Conservation (phyloP, 2,113 vertebrate species). For the Rhinolophus sinicus region DNA sequence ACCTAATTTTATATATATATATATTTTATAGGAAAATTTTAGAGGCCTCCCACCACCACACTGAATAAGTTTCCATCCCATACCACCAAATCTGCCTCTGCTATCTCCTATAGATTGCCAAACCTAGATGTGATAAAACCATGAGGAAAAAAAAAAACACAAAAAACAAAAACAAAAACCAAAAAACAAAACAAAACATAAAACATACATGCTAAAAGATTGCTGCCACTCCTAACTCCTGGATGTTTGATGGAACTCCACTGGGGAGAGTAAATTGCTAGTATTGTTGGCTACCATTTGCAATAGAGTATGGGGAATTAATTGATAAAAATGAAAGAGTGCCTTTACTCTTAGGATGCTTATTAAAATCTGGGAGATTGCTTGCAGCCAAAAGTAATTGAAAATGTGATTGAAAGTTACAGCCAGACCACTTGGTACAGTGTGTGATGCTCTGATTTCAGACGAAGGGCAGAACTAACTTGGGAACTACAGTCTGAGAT, state of each 20-base stretch:
- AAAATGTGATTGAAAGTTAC: slow-evolving; percentile 51
- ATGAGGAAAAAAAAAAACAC: neutral
- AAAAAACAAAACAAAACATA: neutral
- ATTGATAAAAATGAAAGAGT: slow-evolving; percentile 37
- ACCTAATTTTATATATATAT: neutral
- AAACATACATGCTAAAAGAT: neutral
- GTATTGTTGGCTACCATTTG: neutral
- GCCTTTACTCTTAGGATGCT: neutral
- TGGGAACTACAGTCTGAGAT: neutral
- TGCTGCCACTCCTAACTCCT: neutral
- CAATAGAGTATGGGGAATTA: slow-evolving; percentile 1
- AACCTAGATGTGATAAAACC: neutral
- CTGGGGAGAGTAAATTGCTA: neutral
- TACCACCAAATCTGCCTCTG: neutral
- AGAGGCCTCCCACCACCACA: neutral
- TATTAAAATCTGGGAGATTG: slow-evolving; percentile 45
- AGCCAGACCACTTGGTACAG: neutral
- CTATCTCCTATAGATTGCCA: neutral
- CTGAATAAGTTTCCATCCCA: neutral
- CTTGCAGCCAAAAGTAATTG: slow-evolving; percentile 53
- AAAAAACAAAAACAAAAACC: neutral
- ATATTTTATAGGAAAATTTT: neutral
- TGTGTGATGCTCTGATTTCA: slow-evolving; percentile 27
- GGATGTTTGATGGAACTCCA: neutral
- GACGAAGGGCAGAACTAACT: slow-evolving; percentile 40